Evolutionary conservation across 2,797 vertebrate genomes (phyloP), one percentile per base, ranked within the genome.

Genomic region (Characodon lateralis): DNA sequence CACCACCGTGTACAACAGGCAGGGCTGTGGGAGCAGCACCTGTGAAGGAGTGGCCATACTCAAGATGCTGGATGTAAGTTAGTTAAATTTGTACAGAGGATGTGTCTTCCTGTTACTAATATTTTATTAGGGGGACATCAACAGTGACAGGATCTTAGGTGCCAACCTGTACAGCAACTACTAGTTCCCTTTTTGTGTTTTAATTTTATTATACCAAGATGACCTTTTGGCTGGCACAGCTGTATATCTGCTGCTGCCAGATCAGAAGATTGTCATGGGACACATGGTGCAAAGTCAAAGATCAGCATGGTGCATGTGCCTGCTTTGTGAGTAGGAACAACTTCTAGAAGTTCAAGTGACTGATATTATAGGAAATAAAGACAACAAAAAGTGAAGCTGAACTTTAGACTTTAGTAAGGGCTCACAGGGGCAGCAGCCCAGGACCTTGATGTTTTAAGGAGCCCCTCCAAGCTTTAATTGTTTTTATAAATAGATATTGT

Each of bases 21-120:
- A 90, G 56, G 97, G 97, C 83, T 99, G 98, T 73, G 94, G 91
- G 24, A 98, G 96, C 88, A 99, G 97, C 86, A 96, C 96, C 56
- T 99, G 98, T 81, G 98, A 99, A 92, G 98, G 97, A 6, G 95
- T 97, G 72, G 93, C 97, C 66, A 96, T 97, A n/a, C 94, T 99
- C 79, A 98, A 96, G 90, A 72, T 8, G 6, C 94, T 99, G 20
- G 78, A 89, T 46, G 98, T 99, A 85, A 97, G 97, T 96, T 72
- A 41, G 61, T 53, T 48, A 63, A 74, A 65, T 31, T 28, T 65
- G 55, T 16, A 9, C 24, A 46, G n/a, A 8, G 14, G 24, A 73
- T 53, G 5, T 5, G 5, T 5, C 41, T 43, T 43, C 8, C 41
- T 5, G 41, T 31, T 18, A 18, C 59, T 59, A 4, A 3, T 61